Conservation (phyloP, 2,113 vertebrate species). For the Paralichthys olivaceus region DNA sequence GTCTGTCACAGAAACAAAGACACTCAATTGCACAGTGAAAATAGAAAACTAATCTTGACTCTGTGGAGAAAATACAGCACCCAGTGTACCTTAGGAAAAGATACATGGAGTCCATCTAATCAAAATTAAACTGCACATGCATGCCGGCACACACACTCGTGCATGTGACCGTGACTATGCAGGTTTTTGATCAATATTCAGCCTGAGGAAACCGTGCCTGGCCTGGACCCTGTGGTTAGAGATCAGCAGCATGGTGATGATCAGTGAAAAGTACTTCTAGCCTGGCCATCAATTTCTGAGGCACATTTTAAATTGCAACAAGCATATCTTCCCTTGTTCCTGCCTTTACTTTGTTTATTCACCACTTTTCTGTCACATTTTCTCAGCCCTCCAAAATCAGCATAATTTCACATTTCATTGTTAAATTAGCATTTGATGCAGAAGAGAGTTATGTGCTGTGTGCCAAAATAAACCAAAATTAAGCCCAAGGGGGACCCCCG, state of each 20-base stretch:
- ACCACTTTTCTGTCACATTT: conserved; percentile 56
- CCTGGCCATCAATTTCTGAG: conserved; percentile 61
- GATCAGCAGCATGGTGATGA: conserved; percentile 57
- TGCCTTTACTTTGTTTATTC: conserved; percentile 62
- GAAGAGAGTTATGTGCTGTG: conserved; percentile 53
- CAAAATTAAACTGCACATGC: conserved; percentile 50
- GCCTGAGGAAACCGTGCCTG: conserved; percentile 50
- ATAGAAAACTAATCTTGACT: conserved; percentile 55
- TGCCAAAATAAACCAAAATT: conserved; percentile 79
- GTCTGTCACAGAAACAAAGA: conserved; percentile 75
- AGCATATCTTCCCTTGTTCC: conserved; percentile 18
- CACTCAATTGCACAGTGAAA: conserved; percentile 60
- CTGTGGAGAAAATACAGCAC: conserved; percentile 57
- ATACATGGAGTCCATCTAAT: conserved; percentile 38
- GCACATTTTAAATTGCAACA: conserved; percentile 48
- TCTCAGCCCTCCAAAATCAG: conserved; percentile 60
- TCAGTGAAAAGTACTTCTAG: conserved; percentile 62
- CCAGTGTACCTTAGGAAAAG: conserved; percentile 55
- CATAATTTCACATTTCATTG: conserved; percentile 72
- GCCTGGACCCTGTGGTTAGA: conserved; percentile 50
- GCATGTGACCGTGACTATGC: not conserved
- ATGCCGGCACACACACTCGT: not conserved
- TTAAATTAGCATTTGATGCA: conserved; percentile 80
- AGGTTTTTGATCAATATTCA: conserved; percentile 61
- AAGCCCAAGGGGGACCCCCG: conserved; percentile 69